These are phyloP conservation scores for Musca vetustissima DNA, from an alignment of 1,140 invertebrate species.

Conservation along the genomic window DNA sequence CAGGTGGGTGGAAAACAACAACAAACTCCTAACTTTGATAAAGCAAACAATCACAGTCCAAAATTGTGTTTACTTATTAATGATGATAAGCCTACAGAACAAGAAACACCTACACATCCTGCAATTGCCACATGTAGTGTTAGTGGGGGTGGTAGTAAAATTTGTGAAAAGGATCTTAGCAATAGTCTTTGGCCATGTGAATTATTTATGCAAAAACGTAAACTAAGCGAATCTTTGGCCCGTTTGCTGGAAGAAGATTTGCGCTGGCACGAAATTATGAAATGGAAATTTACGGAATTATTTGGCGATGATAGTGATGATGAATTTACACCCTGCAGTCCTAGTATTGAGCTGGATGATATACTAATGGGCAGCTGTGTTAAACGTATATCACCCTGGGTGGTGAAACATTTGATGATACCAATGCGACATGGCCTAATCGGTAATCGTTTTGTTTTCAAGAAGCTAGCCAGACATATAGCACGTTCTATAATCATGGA, in stretches of 20 bases:
- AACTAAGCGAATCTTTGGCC: constrained; percentile 36
- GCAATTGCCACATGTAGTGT: too few relatives aligned
- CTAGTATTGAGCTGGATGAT: constrained; percentile 48
- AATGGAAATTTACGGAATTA: constrained; percentile 38
- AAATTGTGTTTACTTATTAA: too few relatives aligned
- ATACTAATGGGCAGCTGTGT: constrained; percentile 46
- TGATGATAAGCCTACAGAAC: too few relatives aligned
- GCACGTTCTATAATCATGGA: constrained; percentile 42
- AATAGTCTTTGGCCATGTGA: constrained; percentile 53
- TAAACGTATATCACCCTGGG: constrained; percentile 48
- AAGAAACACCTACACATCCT: too few relatives aligned
- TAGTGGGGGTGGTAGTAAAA: too few relatives aligned
- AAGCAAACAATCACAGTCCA: background rate
- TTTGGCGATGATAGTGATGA: constrained; percentile 53
- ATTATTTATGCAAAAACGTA: constrained; percentile 42
- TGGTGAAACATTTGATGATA: constrained; percentile 47
- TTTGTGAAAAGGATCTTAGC: constrained; percentile 33
- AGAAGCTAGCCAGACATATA: constrained; percentile 47
- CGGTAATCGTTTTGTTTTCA: constrained; percentile 50
- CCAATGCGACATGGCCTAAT: constrained; percentile 47
- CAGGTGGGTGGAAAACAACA: constrained; percentile 6
- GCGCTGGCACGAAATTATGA: constrained; percentile 41
- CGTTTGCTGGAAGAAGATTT: constrained; percentile 43
- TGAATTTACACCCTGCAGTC: constrained; percentile 40
- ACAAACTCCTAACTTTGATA: background rate